Conservation (phyloP, 1,140 invertebrate genomes). For the Aphaenogaster floridana region DNA sequence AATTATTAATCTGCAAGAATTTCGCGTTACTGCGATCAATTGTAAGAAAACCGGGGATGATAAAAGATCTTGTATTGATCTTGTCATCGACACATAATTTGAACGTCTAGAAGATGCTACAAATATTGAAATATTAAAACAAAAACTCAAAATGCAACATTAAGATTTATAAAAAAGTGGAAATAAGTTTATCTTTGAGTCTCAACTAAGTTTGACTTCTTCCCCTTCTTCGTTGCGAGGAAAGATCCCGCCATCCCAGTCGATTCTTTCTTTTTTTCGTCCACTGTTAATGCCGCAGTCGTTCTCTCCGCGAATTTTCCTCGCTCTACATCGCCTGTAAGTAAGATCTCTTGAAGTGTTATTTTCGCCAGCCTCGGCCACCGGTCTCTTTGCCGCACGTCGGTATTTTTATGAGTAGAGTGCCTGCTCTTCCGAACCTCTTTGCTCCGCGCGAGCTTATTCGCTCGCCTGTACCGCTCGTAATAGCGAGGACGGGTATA, state of each 20-base stretch:
- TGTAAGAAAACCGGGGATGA: not conserved
- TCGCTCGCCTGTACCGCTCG: slow-evolving; percentile 46
- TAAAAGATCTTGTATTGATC: not conserved
- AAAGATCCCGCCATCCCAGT: not conserved
- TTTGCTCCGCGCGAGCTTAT: slow-evolving; percentile 33
- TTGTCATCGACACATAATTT: not conserved
- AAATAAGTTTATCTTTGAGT: slow-evolving; percentile 33
- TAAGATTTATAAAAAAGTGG: not conserved
- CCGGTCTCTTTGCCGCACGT: slow-evolving; percentile 65
- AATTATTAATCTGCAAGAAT: not conserved
- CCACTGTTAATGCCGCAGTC: slow-evolving; percentile 50
- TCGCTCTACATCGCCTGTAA: slow-evolving; percentile 70
- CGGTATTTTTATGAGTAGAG: slow-evolving; percentile 81
- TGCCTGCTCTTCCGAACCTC: slow-evolving; percentile 69
- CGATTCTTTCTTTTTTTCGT: slow-evolving; percentile 53
- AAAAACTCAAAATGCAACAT: not conserved
- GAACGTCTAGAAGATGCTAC: not conserved
- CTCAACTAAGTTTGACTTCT: slow-evolving; percentile 30
- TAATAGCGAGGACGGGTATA: slow-evolving; percentile 49
- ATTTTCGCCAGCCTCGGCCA: slow-evolving; percentile 72
- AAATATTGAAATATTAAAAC: not conserved
- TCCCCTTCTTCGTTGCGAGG: slow-evolving; percentile 5
- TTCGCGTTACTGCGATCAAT: not conserved
- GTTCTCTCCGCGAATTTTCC: slow-evolving; percentile 71
- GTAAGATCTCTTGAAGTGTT: slow-evolving; percentile 79